phyloP scores from a whole-genome alignment of 2,797 vertebrate species.

The Dallia pectoralis region DNA sequence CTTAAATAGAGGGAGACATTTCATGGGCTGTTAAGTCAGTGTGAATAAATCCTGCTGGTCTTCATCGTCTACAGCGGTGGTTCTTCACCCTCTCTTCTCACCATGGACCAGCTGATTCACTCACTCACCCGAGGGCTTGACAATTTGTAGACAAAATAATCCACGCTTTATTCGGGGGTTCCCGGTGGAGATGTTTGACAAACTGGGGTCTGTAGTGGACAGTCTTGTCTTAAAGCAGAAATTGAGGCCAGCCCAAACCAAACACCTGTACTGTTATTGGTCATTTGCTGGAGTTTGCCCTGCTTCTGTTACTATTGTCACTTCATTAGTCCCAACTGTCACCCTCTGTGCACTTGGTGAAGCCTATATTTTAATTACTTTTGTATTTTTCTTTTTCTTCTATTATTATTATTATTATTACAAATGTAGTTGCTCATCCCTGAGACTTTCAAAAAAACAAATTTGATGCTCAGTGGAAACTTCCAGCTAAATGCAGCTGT shows the following conservation, averaged over 20 bases:
- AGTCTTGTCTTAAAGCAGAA: neutral
- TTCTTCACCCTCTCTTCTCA: too few species aligned
- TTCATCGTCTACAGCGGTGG: conserved; percentile 41
- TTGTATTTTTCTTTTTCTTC: conserved; percentile 40
- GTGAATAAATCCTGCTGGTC: conserved; percentile 36
- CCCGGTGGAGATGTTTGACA: too few species aligned
- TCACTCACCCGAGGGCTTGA: too few species aligned
- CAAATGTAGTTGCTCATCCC: conserved; percentile 56
- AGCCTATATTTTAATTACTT: conserved; percentile 47
- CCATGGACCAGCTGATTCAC: too few species aligned
- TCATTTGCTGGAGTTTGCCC: conserved; percentile 50
- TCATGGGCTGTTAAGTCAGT: neutral
- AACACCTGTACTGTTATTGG: conserved; percentile 55
- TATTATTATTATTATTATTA: conserved; percentile 13
- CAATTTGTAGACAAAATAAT: too few species aligned
- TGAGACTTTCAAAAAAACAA: conserved; percentile 56
- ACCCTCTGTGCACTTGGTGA: neutral
- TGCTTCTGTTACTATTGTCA: conserved; percentile 37
- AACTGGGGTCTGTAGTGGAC: neutral
- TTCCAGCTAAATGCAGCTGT: conserved; percentile 59
- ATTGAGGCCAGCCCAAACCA: conserved; percentile 12
- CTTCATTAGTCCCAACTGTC: neutral
- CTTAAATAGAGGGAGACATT: conserved; percentile 26
- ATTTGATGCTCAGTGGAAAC: conserved; percentile 60
- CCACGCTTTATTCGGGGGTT: too few species aligned